Conservation (phyloP, 2,797 vertebrate species). For the Oryzias sinensis region DNA sequence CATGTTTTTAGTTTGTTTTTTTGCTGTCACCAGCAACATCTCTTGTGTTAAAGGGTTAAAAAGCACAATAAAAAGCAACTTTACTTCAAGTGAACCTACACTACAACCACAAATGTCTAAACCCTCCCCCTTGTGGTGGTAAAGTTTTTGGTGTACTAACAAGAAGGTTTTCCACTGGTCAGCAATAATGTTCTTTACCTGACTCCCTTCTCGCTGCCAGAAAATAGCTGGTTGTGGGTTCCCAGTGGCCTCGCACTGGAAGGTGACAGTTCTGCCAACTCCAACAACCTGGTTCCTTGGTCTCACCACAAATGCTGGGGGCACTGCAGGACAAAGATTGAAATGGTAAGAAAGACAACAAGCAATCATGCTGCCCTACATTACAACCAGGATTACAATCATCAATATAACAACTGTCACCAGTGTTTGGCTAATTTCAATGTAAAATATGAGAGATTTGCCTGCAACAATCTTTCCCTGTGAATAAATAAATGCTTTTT, state of each 20-base stretch:
- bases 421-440: slow-evolving; percentile 27
- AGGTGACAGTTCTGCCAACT: slow-evolving; percentile 93
- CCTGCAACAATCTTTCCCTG: background rate
- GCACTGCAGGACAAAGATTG: slow-evolving; percentile 78
- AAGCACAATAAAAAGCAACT: too few species aligned
- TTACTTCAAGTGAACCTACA: too few species aligned
- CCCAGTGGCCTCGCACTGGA: slow-evolving; percentile 96
- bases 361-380: slow-evolving; percentile 20
- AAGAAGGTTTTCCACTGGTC: too few species aligned
- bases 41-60: too few species aligned
- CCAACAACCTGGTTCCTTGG: slow-evolving; percentile 96
- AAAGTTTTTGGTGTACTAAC: too few species aligned
- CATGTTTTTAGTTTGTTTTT: too few species aligned
- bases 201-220: slow-evolving; percentile 97
- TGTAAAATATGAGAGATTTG: slow-evolving; percentile 19
- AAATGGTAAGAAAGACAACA: slow-evolving; percentile 39
- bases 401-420: slow-evolving; percentile 19
- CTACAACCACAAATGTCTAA: too few species aligned
- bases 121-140: too few species aligned
- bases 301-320: slow-evolving; percentile 93
- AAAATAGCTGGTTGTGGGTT: slow-evolving; percentile 99
- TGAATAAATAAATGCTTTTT: slow-evolving; percentile 17
- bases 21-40: too few species aligned
- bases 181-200: slow-evolving; percentile 79
- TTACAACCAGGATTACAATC: slow-evolving; percentile 4